Evolutionary conservation across 2,888 invertebrate species (phyloP), one percentile per base, ranked within the genome.

Genomic region (Octonoba sinensis): DNA sequence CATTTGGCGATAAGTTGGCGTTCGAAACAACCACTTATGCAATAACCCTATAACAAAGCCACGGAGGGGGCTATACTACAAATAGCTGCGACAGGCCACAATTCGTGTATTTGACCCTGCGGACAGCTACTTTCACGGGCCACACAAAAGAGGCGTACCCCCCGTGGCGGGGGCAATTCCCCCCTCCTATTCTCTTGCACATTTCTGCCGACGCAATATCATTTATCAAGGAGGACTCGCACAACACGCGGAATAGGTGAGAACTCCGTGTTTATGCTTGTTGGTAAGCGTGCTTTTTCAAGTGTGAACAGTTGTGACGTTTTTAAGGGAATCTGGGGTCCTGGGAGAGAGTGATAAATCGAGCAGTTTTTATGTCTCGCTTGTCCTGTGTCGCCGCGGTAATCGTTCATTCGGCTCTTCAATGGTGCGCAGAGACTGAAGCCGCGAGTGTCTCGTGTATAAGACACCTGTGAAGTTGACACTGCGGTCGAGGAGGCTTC

Each of bases 191-290:
- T 36, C 1, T 36, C 24, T 44, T 18, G 51, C 66, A 51, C 57
- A 66, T 65, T 46, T 60, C 65, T 57, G 59, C 51, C 54, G 24
- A 77, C 76, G 76, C 62, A 69, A 75, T 75, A 67, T 67, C 75
- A 67, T 67, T 74, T 59, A 74, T 74, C 65, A 27, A 57, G 51
- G 15, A 72, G 47, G 70, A 60, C 72, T 27, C 60, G 51, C 74
- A 74, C 36, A 36, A 22, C 22, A 44, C 64, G 27, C 59, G 27
- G 27, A 71, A 64, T 54, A 57, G 74, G 51, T 67, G 77, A 69
- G 77, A 71, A 77, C 64, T 56, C 66, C 59, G 59, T 78, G 78
- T 78, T 78, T 78, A 78, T 66, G 78, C 70, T 78, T 78, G 78
- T 78, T 78, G 78, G 57, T 46, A 66, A 78, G 36, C 78, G 66